These are phyloP conservation scores for Sardina pilchardus DNA, from an alignment of 2,113 vertebrate species.

Conservation along the genomic window DNA sequence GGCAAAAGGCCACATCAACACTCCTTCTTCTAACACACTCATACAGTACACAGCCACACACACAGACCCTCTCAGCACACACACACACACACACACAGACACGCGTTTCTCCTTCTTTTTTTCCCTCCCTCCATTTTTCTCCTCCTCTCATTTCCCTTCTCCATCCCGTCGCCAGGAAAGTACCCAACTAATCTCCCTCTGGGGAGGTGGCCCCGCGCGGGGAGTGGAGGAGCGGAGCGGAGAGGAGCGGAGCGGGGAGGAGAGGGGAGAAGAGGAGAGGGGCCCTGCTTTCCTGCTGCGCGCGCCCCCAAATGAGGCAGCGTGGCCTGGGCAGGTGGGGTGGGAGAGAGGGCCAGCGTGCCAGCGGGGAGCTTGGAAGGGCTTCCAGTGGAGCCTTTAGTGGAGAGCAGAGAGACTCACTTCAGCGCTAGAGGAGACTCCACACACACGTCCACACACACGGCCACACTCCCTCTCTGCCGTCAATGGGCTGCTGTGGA, in stretches of 20 bases:
- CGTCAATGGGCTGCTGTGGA: too few species aligned
- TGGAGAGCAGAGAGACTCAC: too few species aligned
- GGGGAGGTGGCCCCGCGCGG: background rate
- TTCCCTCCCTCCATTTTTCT: background rate
- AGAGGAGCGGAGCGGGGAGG: background rate
- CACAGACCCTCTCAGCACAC: too few species aligned
- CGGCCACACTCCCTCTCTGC: too few species aligned
- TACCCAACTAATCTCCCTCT: slow-evolving; percentile 43
- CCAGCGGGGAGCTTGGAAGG: background rate
- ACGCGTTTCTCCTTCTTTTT: background rate
- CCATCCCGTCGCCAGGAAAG: slow-evolving; percentile 41
- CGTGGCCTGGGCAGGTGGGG: slow-evolving; percentile 24
- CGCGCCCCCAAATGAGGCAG: background rate
- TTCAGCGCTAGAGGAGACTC: too few species aligned
- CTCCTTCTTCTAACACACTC: background rate
- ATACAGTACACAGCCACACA: too few species aligned
- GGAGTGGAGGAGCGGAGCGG: slow-evolving; percentile 2
- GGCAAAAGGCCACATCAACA: background rate
- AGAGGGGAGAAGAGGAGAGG: too few species aligned
- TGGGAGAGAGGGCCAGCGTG: slow-evolving; percentile 21
- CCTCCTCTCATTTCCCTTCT: slow-evolving; percentile 14
- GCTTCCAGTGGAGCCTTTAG: background rate
- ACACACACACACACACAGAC: background rate
- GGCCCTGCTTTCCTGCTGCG: background rate
- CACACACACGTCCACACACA: too few species aligned